A percentile compares a stretch with the other conserved stretches of the same genome.
Evolutionary conservation across 2,797 vertebrate genomes (phyloP).

Genomic region (Thaleichthys pacificus): DNA sequence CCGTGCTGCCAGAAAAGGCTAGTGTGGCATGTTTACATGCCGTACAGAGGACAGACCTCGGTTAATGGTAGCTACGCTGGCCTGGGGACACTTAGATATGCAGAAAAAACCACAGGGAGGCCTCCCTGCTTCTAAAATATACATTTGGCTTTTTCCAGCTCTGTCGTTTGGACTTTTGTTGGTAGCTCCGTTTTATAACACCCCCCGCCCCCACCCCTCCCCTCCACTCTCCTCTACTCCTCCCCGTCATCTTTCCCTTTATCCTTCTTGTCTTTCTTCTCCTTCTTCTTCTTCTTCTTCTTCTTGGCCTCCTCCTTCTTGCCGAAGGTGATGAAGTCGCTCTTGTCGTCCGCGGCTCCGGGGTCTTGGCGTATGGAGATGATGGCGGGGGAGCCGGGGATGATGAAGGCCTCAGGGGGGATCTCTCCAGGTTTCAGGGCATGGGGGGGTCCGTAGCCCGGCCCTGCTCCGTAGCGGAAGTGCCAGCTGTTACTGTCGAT

Average conservation of each 20-base stretch:
- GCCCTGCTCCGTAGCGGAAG: slow-evolving; percentile 92
- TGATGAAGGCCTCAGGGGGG: slow-evolving; percentile 98
- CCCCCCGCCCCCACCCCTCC: slow-evolving; percentile 7
- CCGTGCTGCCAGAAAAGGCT: slow-evolving; percentile 40
- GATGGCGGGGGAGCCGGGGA: slow-evolving; percentile 98
- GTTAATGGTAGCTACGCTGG: slow-evolving; percentile 56
- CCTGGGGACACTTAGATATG: slow-evolving; percentile 61
- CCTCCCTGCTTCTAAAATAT: slow-evolving; percentile 52
- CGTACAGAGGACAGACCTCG: slow-evolving; percentile 40
- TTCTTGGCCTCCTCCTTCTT: slow-evolving; percentile 99
- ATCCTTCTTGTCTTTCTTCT: slow-evolving; percentile 97
- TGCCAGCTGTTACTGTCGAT: slow-evolving; percentile 99
- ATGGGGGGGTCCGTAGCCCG: slow-evolving; percentile 80
- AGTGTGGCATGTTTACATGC: slow-evolving; percentile 42
- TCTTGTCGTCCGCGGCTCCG: slow-evolving; percentile 90
- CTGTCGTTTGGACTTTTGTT: slow-evolving; percentile 60
- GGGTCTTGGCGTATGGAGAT: slow-evolving; percentile 97
- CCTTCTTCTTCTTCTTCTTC: slow-evolving; percentile 99
- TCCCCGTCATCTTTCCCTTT: slow-evolving; percentile 94
- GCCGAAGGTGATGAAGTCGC: slow-evolving; percentile 99
- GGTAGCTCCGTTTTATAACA: slow-evolving; percentile 60
- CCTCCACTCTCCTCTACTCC: slow-evolving; percentile 71
- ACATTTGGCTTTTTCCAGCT: slow-evolving; percentile 66
- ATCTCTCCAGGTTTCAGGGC: slow-evolving; percentile 94
- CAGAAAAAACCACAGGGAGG: slow-evolving; percentile 55